Conservation (phyloP, 2,888 invertebrate genomes). For the Dioctria rufipes region DNA sequence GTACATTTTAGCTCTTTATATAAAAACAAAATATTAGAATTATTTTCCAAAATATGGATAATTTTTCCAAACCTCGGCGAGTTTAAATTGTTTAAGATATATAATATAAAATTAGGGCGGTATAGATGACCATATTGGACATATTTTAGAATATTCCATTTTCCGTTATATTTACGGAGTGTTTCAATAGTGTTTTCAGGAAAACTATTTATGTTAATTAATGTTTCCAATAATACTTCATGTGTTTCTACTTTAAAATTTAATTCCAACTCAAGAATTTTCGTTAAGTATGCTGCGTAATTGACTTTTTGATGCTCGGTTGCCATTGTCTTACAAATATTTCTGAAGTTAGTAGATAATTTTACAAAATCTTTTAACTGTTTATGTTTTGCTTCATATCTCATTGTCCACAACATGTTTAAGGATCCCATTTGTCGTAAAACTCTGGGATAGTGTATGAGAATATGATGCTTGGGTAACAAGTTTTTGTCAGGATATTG, state of each 20-base stretch:
- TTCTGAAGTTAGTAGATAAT: background rate
- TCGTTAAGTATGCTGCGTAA: conserved; percentile 1
- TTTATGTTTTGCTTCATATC: background rate
- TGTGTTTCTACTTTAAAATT: background rate
- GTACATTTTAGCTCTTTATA: too few relatives aligned
- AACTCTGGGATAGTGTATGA: conserved; percentile 4
- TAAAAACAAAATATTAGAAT: too few relatives aligned
- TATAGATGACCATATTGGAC: too few relatives aligned
- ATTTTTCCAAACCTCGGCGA: too few relatives aligned
- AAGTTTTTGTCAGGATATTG: too few relatives aligned
- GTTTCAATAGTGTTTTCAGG: background rate
- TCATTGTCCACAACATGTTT: background rate
- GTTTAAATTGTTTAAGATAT: too few relatives aligned
- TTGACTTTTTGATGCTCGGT: background rate
- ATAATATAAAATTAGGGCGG: too few relatives aligned
- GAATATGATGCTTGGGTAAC: background rate
- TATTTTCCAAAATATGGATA: too few relatives aligned
- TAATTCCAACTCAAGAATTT: background rate
- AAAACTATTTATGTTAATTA: too few relatives aligned
- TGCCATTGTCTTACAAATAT: background rate
- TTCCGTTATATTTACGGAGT: too few relatives aligned
- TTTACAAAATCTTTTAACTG: background rate
- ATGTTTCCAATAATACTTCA: background rate
- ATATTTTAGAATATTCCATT: too few relatives aligned
- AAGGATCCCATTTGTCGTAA: background rate